These are phyloP conservation scores for Microctonus aethiopoides DNA, from an alignment of 2,888 invertebrate genomes.

Conservation along the genomic window DNA sequence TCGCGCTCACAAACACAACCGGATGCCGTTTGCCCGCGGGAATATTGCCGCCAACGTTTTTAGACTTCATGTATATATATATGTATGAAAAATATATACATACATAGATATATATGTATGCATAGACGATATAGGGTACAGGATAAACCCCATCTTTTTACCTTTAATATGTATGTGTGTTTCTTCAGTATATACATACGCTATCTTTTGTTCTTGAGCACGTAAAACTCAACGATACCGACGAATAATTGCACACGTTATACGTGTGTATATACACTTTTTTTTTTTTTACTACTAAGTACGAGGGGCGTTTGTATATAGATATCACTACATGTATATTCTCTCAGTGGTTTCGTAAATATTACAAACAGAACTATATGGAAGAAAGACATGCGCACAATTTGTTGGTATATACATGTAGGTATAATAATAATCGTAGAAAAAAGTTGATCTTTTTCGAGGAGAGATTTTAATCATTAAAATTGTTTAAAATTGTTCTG, in stretches of 20 bases:
- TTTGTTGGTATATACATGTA: not conserved
- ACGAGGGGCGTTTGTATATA: not conserved
- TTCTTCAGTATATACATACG: not conserved
- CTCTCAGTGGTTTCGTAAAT: not conserved
- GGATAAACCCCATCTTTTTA: constrained; percentile 1
- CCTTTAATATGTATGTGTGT: not conserved
- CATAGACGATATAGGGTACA: constrained; percentile 18
- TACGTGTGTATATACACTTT: not conserved
- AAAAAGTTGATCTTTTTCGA: not conserved
- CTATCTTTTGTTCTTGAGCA: constrained; percentile 22
- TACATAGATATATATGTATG: too few relatives aligned
- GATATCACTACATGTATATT: constrained; percentile 11
- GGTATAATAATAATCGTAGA: not conserved
- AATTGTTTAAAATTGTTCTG: constrained; percentile 1
- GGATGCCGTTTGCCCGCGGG: constrained; percentile 31
- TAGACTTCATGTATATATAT: constrained; percentile 15
- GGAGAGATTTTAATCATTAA: not conserved
- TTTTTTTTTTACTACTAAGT: not conserved
- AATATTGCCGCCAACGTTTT: constrained; percentile 22
- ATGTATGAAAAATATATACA: too few relatives aligned
- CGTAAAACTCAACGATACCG: constrained; percentile 14
- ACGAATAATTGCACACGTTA: constrained; percentile 23
- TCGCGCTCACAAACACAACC: constrained; percentile 40
- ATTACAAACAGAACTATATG: not conserved
- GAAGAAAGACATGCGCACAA: not conserved